Evolutionary conservation across 2,888 invertebrate genomes (phyloP).

Genomic region (Drosophila pseudotakahashii): DNA sequence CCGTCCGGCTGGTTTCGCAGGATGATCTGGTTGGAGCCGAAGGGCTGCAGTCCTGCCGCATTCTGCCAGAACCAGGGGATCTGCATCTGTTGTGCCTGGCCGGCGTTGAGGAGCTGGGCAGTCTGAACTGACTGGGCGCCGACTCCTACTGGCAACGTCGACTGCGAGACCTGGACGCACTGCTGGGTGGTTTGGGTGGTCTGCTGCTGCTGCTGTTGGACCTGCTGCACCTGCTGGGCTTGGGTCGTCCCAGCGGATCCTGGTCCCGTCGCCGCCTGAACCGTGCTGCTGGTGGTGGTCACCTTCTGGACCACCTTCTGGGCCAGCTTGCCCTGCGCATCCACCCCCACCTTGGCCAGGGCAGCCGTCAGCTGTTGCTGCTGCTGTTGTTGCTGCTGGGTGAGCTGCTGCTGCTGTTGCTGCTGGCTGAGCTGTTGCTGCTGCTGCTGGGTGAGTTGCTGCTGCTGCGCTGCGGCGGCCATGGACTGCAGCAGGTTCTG

Average conservation of each 20-base stretch:
- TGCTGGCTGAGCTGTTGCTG: conserved; percentile 39
- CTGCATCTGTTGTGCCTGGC: conserved; percentile 89
- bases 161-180: conserved; percentile 90
- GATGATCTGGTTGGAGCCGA: conserved; percentile 84
- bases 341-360: conserved; percentile 38
- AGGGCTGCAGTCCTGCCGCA: conserved; percentile 87
- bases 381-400: conserved; percentile 57
- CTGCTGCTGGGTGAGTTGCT: conserved; percentile 19
- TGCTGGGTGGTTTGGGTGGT: conserved; percentile 86
- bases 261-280: conserved; percentile 79
- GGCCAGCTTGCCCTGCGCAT: conserved; percentile 81
- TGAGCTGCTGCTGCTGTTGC: conserved; percentile 5
- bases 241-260: conserved; percentile 74
- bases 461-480: conserved; percentile 76
- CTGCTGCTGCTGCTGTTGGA: conserved; percentile 83
- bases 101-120: conserved; percentile 88
- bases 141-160: conserved; percentile 85
- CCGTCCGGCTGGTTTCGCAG: conserved; percentile 91
- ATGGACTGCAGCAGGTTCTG: conserved; percentile 83
- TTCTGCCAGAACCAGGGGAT: conserved; percentile 93
- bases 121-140: conserved; percentile 89
- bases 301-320: conserved; percentile 87
- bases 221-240: conserved; percentile 78
- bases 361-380: conserved; percentile 41
- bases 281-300: conserved; percentile 81